Conservation (phyloP, 1,140 invertebrate species). For the Drosophila takahashii region DNA sequence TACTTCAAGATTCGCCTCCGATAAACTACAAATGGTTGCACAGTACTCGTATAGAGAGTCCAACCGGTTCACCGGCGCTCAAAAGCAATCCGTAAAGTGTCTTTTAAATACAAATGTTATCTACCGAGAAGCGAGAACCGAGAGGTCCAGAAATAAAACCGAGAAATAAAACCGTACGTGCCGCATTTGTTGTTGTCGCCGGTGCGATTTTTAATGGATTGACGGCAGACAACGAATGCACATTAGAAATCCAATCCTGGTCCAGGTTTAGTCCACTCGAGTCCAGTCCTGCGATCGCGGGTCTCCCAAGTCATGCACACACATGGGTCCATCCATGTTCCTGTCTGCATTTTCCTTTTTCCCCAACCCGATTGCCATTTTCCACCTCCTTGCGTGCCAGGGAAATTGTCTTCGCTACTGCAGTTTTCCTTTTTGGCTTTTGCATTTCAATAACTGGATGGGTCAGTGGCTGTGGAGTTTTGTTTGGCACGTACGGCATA, state of each 20-base stretch:
- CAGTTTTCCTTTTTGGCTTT: slow-evolving; percentile 54
- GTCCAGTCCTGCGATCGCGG: slow-evolving; percentile 9
- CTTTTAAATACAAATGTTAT: slow-evolving; percentile 82
- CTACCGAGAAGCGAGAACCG: slow-evolving; percentile 19
- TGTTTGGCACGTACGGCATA: slow-evolving; percentile 67
- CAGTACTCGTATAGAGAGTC: not conserved
- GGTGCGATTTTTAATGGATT: slow-evolving; percentile 78
- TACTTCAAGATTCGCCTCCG: slow-evolving; percentile 78
- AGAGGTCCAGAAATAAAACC: slow-evolving; percentile 4
- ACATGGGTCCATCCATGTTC: slow-evolving; percentile 51
- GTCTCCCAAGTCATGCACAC: slow-evolving; percentile 50
- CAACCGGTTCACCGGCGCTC: slow-evolving; percentile 31
- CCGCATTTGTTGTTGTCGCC: slow-evolving; percentile 58
- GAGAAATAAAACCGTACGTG: slow-evolving; percentile 53
- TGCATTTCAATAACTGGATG: slow-evolving; percentile 72
- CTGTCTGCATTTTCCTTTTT: slow-evolving; percentile 7
- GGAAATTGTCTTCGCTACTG: slow-evolving; percentile 66
- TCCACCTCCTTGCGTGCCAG: slow-evolving; percentile 36
- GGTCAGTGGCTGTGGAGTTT: slow-evolving; percentile 44
- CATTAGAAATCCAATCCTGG: slow-evolving; percentile 69
- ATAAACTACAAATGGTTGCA: slow-evolving; percentile 75
- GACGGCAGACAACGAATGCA: slow-evolving; percentile 76
- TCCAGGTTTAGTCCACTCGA: slow-evolving; percentile 31
- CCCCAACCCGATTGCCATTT: not conserved
- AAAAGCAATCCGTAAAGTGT: slow-evolving; percentile 68